These are phyloP conservation scores for Sminthurinus aureus DNA, from an alignment of 2,888 invertebrate species.

Conservation along the genomic window DNA sequence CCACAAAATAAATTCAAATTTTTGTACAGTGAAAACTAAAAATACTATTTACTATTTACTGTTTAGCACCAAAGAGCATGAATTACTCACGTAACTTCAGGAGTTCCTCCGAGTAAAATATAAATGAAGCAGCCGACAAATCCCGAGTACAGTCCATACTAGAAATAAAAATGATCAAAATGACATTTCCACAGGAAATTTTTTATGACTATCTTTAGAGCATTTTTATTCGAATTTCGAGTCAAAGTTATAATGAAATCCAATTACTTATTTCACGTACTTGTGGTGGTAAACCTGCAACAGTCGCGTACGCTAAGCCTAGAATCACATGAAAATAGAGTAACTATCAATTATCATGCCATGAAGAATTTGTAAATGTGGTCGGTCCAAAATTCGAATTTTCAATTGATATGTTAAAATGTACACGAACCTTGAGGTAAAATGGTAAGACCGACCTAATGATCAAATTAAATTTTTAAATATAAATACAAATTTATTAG, in stretches of 20 bases:
- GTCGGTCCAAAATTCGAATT: background rate
- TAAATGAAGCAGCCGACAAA: constrained; percentile 59
- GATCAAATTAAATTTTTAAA: background rate
- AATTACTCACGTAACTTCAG: constrained; percentile 44
- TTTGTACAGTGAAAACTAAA: background rate
- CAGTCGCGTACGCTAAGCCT: constrained; percentile 53
- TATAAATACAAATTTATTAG: background rate
- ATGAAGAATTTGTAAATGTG: background rate
- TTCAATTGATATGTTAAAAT: background rate
- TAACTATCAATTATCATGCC: background rate
- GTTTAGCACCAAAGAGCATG: too few relatives aligned
- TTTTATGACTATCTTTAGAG: too few relatives aligned
- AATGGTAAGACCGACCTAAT: constrained; percentile 53
- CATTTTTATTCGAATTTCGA: background rate
- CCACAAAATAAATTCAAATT: background rate
- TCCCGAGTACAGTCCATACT: constrained; percentile 54
- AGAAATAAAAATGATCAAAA: background rate
- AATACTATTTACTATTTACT: too few relatives aligned
- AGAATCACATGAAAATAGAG: background rate
- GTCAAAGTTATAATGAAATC: background rate
- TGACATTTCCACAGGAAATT: too few relatives aligned
- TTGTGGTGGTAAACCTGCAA: constrained; percentile 51
- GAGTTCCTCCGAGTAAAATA: constrained; percentile 57
- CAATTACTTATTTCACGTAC: constrained; percentile 19
- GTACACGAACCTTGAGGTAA: constrained; percentile 49